Evolutionary conservation across 2,888 invertebrate species (phyloP), one percentile per base, ranked within the genome.

Genomic region (Stratiomys singularior): DNA sequence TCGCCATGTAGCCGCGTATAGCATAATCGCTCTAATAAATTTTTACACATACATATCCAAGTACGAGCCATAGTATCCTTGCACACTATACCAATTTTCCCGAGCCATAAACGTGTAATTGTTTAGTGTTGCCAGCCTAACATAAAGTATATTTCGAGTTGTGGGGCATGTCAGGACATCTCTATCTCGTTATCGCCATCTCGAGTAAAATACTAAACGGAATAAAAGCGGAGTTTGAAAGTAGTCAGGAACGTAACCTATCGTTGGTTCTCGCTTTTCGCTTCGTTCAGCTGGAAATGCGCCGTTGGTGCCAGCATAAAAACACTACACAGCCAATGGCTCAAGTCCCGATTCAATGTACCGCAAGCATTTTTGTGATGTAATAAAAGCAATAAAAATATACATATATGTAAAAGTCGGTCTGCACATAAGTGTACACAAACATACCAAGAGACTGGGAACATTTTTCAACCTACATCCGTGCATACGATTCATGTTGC

Each of bases 281-380:
- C 69, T 78, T 71, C 78, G 67, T 28, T 76, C 78, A 78, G 63
- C 78, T 78, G 78, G 76, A 78, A 78, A 76, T 74, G 58, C 52
- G 66, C 66, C 64, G 56, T 77, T 78, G 72, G 74, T 21, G 23
- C 27, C 18, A 69, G 60, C 67, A 69, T 52, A 74, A 74, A 74
- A 74, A 58, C 58, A 37, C 58, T 58, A 13, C 74, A 58, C 44
- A 74, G 18, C 30, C 46, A 23, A 23, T 21, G 69, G 46, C 44
- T 30, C 69, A 46, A 46, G 56, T 37, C 60, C 44, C 44, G 58
- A 74, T 44, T 74, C 74, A 44, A 74, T 74, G 74, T 37, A 37
- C 58, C 44, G 69, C 23, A 60, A 25, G 60, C 58, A 74, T 74
- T 60, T 58, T 27, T 4, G 13, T 37, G 25, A 9, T 69, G 23